phyloP scores from a whole-genome alignment of 2,797 vertebrate genomes.

The Anableps anableps region DNA sequence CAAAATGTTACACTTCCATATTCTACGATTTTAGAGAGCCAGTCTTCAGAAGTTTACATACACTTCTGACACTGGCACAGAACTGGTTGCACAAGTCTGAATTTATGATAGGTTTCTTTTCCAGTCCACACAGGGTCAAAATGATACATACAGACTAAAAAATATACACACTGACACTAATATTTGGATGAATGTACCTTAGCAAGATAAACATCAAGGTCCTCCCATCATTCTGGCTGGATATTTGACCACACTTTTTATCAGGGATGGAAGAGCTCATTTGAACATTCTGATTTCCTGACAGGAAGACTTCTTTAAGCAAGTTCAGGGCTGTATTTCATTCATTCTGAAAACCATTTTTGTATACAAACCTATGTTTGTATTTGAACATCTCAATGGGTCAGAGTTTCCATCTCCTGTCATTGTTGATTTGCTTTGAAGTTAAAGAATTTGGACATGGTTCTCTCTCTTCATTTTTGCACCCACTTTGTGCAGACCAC shows the following conservation, averaged over 20 bases:
- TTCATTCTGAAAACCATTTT: neutral
- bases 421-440: neutral
- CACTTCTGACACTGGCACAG: neutral
- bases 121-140: neutral
- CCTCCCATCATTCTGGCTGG: neutral
- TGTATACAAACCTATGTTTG: neutral
- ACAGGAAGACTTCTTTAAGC: too few relatives aligned
- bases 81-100: neutral
- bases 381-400: neutral
- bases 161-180: neutral
- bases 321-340: neutral
- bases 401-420: neutral
- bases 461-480: neutral
- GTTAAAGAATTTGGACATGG: neutral
- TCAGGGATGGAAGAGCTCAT: neutral
- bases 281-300: neutral
- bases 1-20: constrained; percentile 58
- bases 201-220: neutral
- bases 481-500: neutral
- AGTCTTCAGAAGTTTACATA: neutral
- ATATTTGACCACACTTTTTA: neutral
- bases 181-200: neutral
- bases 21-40: constrained; percentile 42
- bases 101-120: neutral
- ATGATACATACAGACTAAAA: neutral